Evolutionary conservation across 2,113 vertebrate genomes (phyloP).

Genomic region (Upupa epops): DNA sequence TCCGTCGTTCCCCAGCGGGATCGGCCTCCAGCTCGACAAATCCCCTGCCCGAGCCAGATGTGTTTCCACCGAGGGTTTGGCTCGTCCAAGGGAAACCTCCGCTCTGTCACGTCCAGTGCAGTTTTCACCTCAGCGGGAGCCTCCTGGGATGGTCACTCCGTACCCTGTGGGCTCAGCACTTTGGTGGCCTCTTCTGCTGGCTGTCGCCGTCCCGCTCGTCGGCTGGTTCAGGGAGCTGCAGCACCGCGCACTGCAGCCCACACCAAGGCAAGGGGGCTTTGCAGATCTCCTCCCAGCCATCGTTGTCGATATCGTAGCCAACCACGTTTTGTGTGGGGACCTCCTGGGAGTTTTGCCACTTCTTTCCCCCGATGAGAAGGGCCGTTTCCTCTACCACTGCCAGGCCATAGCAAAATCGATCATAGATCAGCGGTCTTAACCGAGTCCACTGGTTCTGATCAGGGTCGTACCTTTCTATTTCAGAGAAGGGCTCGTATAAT

Average conservation of each 20-base stretch:
- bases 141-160: neutral
- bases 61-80: neutral
- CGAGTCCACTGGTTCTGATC: slow-evolving; percentile 86
- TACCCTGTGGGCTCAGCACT: neutral
- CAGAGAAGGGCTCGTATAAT: slow-evolving; percentile 91
- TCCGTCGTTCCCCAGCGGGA: neutral
- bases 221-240: slow-evolving; percentile 76
- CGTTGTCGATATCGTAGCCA: slow-evolving; percentile 87
- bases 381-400: slow-evolving; percentile 77
- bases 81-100: neutral
- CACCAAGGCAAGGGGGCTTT: slow-evolving; percentile 84
- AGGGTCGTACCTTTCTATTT: slow-evolving; percentile 88
- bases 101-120: neutral
- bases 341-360: slow-evolving; percentile 87
- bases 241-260: slow-evolving; percentile 84
- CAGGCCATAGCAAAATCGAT: slow-evolving; percentile 90
- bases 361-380: slow-evolving; percentile 89
- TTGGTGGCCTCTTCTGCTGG: neutral
- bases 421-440: slow-evolving; percentile 81
- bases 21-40: neutral
- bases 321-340: slow-evolving; percentile 86
- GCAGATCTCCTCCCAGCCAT: slow-evolving; percentile 90
- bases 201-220: neutral
- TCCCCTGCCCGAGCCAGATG: neutral
- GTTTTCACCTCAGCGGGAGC: neutral